Percentiles rank a stretch among this genome's conserved stretches.
phyloP scores from a whole-genome alignment of 1,140 invertebrate genomes.

The Dreissena rostriformis region DNA sequence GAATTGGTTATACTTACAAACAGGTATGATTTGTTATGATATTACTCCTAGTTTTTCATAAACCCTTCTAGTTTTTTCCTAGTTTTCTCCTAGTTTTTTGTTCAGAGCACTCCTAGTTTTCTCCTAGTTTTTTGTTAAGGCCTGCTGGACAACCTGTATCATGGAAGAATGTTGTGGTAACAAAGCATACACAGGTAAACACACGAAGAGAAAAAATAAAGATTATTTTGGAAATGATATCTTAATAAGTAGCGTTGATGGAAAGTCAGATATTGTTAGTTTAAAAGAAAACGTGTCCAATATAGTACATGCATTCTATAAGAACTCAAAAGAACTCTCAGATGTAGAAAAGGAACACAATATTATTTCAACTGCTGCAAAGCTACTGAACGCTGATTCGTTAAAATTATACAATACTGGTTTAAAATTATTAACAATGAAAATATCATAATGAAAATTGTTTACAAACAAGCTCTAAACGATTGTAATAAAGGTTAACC shows the following conservation, averaged over 20 bases:
- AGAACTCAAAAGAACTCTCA: background rate
- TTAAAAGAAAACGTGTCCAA: conserved; percentile 29
- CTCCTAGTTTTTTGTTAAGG: no score
- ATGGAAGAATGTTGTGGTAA: conserved; percentile 13
- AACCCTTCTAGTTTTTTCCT: no score
- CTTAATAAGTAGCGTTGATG: conserved; percentile 29
- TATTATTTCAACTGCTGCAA: conserved; percentile 34
- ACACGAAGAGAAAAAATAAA: conserved; percentile 46
- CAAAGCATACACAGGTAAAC: conserved; percentile 33
- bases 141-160: no score
- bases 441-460: no score
- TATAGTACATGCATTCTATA: conserved; percentile 45
- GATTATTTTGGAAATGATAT: conserved; percentile 40
- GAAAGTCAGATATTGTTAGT: conserved; percentile 33
- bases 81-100: no score
- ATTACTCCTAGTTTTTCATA: no score
- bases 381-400: conserved; percentile 36
- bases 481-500: background rate
- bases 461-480: no score
- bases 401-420: no score
- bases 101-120: no score
- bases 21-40: no score
- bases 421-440: no score
- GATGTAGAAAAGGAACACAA: conserved; percentile 39
- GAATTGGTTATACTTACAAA: no score